Percentiles rank a stretch among this genome's conserved stretches.
Evolutionary conservation across 2,113 vertebrate species (phyloP).

Genomic region (Accipiter cooperii): DNA sequence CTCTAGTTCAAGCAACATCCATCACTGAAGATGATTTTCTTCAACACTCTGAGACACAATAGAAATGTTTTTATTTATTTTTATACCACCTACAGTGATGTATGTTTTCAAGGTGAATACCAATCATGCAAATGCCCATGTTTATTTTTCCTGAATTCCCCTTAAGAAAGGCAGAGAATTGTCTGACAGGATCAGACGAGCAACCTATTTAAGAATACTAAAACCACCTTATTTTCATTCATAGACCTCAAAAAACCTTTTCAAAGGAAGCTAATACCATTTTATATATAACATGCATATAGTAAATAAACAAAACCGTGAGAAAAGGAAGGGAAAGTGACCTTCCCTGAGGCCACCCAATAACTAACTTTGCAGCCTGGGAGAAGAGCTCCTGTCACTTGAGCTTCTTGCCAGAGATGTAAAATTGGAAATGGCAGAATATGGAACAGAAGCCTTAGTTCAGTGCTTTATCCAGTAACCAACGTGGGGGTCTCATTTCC

Average conservation of each 20-base stretch:
- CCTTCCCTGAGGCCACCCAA: background rate
- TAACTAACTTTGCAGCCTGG: background rate
- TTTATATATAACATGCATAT: background rate
- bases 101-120: background rate
- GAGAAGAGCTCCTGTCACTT: background rate
- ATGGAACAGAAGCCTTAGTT: background rate
- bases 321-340: background rate
- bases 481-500: accelerated
- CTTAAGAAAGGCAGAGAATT: background rate
- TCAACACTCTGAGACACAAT: background rate
- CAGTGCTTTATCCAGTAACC: background rate
- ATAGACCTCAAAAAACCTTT: background rate
- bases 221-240: background rate
- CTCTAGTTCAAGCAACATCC: background rate
- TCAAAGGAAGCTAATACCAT: background rate
- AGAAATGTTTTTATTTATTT: background rate
- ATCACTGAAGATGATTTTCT: background rate
- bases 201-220: background rate
- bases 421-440: background rate
- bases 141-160: background rate
- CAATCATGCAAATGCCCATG: background rate
- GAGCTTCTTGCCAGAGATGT: background rate
- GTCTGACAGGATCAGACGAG: background rate
- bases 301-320: background rate
- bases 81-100: background rate